A percentile compares a stretch with the other conserved stretches of the same genome.
phyloP scores from a whole-genome alignment of 2,797 vertebrate genomes.

The Poeciliopsis turneri region DNA sequence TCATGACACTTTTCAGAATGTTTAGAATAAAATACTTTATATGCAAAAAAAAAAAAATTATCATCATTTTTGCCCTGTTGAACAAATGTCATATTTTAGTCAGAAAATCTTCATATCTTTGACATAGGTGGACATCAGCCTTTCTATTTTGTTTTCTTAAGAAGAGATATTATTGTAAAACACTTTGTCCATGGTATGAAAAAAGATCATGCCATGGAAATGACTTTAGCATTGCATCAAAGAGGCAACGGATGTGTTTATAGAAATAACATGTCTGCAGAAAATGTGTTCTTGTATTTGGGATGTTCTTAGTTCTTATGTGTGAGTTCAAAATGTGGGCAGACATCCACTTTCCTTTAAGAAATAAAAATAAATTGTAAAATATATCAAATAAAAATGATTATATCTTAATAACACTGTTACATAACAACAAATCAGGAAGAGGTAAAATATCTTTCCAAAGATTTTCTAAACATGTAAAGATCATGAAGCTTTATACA shows the following conservation, averaged over 20 bases:
- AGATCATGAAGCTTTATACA: too few species aligned
- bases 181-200: not conserved
- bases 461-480: not conserved
- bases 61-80: slow-evolving; percentile 5
- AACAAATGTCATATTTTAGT: not conserved
- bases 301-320: not conserved
- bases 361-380: not conserved
- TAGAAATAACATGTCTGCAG: not conserved
- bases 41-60: slow-evolving; percentile 27
- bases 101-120: not conserved
- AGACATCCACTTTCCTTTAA: not conserved
- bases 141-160: not conserved
- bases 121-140: not conserved
- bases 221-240: not conserved
- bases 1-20: slow-evolving; percentile 61
- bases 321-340: not conserved
- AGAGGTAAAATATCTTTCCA: not conserved
- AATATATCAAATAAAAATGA: not conserved
- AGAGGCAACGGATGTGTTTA: not conserved
- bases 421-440: not conserved
- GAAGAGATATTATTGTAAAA: not conserved
- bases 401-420: not conserved
- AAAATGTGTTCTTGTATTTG: not conserved
- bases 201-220: not conserved
- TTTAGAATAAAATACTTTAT: slow-evolving; percentile 77